These are phyloP conservation scores for Dolichopus griseipennis DNA, from an alignment of 2,888 invertebrate genomes.

Conservation along the genomic window DNA sequence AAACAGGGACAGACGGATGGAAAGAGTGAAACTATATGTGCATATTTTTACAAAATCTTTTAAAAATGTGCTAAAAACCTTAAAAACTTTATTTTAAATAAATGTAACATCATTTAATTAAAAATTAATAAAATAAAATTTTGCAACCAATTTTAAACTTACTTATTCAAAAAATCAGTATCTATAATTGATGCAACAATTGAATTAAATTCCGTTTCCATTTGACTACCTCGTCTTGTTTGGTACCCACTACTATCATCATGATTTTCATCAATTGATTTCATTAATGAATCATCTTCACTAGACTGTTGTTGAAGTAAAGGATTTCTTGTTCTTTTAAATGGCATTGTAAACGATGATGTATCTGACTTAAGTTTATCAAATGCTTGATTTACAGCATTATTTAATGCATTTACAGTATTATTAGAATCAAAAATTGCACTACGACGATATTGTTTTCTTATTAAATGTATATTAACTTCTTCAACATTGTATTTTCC, in stretches of 20 bases:
- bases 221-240: constrained; percentile 24
- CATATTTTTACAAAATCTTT: too few relatives aligned
- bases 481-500: not conserved
- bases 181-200: constrained; percentile 36
- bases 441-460: constrained; percentile 20
- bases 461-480: constrained; percentile 10
- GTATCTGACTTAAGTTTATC: constrained; percentile 10
- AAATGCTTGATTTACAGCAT: not conserved
- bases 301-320: constrained; percentile 11
- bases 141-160: constrained; percentile 16
- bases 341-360: constrained; percentile 18
- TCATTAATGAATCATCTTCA: constrained; percentile 32
- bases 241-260: constrained; percentile 7
- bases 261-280: constrained; percentile 25
- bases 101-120: too few relatives aligned
- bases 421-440: not conserved
- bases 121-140: constrained; percentile 23
- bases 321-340: constrained; percentile 3
- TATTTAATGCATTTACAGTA: not conserved
- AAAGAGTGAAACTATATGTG: too few relatives aligned
- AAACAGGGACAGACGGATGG: too few relatives aligned
- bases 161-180: constrained; percentile 36
- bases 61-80: too few relatives aligned
- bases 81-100: too few relatives aligned
- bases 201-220: constrained; percentile 37